A percentile compares a stretch with the other conserved stretches of the same genome.
These are phyloP conservation scores for Megaceryle torquata DNA, from an alignment of 2,113 vertebrate genomes.

Conservation along the genomic window DNA sequence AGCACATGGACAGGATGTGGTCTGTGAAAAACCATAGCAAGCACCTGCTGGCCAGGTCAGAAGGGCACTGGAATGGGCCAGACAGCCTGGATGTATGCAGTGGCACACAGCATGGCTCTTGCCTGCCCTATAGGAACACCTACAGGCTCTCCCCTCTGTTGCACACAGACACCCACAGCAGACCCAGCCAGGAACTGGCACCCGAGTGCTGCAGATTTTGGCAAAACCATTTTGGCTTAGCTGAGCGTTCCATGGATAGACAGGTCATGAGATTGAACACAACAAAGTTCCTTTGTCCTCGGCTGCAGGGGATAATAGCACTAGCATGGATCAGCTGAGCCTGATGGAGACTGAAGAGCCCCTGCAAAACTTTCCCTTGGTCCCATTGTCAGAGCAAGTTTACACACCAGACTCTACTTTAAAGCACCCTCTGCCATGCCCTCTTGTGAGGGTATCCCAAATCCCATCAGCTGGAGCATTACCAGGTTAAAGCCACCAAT, in stretches of 20 bases:
- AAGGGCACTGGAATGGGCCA: background rate
- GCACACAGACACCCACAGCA: background rate
- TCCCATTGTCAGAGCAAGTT: background rate
- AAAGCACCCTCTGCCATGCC: background rate
- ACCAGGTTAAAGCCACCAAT: background rate
- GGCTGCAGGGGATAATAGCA: background rate
- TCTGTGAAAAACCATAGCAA: background rate
- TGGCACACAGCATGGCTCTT: rapidly evolving
- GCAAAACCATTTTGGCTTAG: background rate
- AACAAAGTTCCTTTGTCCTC: background rate
- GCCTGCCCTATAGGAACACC: rapidly evolving
- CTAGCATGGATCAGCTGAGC: background rate
- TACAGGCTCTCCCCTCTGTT: background rate
- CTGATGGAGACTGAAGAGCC: background rate
- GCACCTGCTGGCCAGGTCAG: background rate
- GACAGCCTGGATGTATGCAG: rapidly evolving
- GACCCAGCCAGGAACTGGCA: background rate
- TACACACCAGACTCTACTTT: background rate
- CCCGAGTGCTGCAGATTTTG: background rate
- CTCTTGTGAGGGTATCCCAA: background rate
- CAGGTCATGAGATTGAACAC: background rate
- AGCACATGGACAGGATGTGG: background rate
- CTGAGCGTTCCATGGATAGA: background rate
- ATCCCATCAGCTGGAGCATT: background rate
- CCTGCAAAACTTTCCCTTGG: background rate